A percentile compares a stretch with the other conserved stretches of the same genome.
These are phyloP conservation scores for roundworm (Caenorhabditis elegans) DNA, from an alignment of 1,140 invertebrate genomes.

Conservation along the genomic window DNA sequence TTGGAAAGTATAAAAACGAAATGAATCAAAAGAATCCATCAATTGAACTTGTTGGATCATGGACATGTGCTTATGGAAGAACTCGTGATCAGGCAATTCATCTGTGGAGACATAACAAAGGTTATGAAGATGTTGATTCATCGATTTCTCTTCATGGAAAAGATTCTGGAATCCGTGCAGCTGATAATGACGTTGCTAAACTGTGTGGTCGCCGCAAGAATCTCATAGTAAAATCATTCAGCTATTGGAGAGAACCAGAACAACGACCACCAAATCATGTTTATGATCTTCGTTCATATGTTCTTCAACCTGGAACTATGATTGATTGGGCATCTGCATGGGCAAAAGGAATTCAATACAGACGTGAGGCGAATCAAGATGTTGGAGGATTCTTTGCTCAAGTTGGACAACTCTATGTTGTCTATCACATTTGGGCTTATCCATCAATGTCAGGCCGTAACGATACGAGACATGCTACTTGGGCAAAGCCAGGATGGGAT, in stretches of 20 bases:
- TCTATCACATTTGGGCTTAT: slow-evolving; percentile 66
- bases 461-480: slow-evolving; percentile 60
- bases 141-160: slow-evolving; percentile 47
- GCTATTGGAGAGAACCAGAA: slow-evolving; percentile 64
- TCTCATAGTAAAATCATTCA: slow-evolving; percentile 52
- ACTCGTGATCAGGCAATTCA: slow-evolving; percentile 65
- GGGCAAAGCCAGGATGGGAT: slow-evolving; percentile 66
- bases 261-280: slow-evolving; percentile 56
- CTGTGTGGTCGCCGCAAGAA: slow-evolving; percentile 53
- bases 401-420: slow-evolving; percentile 62
- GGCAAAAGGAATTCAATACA: slow-evolving; percentile 65
- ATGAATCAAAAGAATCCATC: slow-evolving; percentile 41
- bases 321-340: slow-evolving; percentile 67
- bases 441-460: slow-evolving; percentile 56
- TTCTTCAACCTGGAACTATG: slow-evolving; percentile 64
- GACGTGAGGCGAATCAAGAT: slow-evolving; percentile 64
- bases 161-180: slow-evolving; percentile 40
- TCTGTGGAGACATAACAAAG: slow-evolving; percentile 62
- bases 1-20: slow-evolving; percentile 53
- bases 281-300: slow-evolving; percentile 63
- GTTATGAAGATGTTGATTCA: slow-evolving; percentile 53
- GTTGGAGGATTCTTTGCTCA: slow-evolving; percentile 65
- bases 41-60: slow-evolving; percentile 59
- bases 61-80: slow-evolving; percentile 58
- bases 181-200: slow-evolving; percentile 55